phyloP scores from a whole-genome alignment of 2,797 vertebrate species.

The Chelmon rostratus region DNA sequence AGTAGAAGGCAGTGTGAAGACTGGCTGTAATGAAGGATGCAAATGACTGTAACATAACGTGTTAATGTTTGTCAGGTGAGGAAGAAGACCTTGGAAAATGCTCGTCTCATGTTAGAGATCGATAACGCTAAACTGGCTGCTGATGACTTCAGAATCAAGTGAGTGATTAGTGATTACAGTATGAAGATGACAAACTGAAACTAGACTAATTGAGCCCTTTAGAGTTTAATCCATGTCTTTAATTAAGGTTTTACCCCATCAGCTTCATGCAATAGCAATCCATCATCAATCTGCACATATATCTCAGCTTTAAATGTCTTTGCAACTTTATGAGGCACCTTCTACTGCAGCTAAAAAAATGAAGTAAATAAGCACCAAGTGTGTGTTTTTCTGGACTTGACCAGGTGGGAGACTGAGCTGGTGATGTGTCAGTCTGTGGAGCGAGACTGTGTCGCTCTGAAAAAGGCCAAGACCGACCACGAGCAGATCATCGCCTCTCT shows the following conservation, averaged over 20 bases:
- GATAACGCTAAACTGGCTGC: constrained; percentile 90
- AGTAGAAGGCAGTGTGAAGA: neutral
- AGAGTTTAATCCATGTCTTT: neutral
- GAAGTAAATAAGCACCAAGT: neutral
- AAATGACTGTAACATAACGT: neutral
- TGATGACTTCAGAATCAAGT: constrained; percentile 91
- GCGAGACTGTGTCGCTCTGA: constrained; percentile 87
- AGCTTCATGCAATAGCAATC: neutral
- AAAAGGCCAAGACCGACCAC: constrained; percentile 88
- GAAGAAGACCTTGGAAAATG: constrained; percentile 87
- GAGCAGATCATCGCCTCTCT: constrained; percentile 87
- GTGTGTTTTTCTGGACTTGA: neutral
- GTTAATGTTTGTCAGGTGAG: constrained; percentile 81
- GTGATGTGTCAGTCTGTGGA: constrained; percentile 90
- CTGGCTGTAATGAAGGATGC: neutral
- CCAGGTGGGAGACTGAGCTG: constrained; percentile 88
- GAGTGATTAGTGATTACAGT: constrained; percentile 58
- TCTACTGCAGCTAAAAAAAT: neutral
- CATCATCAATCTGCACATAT: neutral
- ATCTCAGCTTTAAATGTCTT: neutral
- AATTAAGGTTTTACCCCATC: neutral
- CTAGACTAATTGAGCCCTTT: neutral
- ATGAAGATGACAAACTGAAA: neutral
- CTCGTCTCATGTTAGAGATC: constrained; percentile 88
- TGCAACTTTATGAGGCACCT: neutral